Base-by-base conservation (phyloP, 2,888 invertebrate species). In the Phortica okadai region DNA sequence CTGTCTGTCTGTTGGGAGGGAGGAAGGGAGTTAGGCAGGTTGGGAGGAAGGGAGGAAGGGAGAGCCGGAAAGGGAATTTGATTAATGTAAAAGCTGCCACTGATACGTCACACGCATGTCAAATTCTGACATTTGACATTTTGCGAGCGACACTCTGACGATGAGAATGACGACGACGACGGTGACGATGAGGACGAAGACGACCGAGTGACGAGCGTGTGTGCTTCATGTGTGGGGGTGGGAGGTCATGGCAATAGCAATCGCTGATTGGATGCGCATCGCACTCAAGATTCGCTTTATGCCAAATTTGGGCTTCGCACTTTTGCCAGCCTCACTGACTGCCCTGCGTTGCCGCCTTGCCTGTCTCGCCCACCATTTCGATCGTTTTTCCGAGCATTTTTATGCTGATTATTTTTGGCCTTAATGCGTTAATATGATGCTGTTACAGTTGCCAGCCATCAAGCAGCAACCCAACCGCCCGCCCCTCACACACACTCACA, bases 91-190 rank as follows among this genome's bases (percentile, higher is more conserved):
- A 89, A 90, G 90, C 91, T 91, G 91, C 91, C 91, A 91, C 91
- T 91, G 91, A 91, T 92, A 91, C 91, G 91, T 92, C 92, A 91
- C 91, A 91, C 89, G 91, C 91, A 91, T 91, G 91, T 91, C 92
- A 91, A 91, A 90, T 89, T 88, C 87, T 91, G 91, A 91, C 92
- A 90, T 91, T 91, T 91, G 92, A 91, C 92, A 91, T 91, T 91
- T 90, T 88, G 85, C 84, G 81, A 82, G 85, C 84, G 84, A 84
- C 84, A 82, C 83, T 74, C 45, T 79, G 79, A 78, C 75, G 3
- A 64, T 64, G 64, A 64, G 64, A 16, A 64, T n/a, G 21, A 21
- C 21, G 21, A 10, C 42, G 42, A 66, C 10, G 14, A 66, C 77
- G 66, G 42, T 33, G 42, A 66, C 69, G 6, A 69, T 44, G 42